phyloP scores from a whole-genome alignment of 2,888 invertebrate species.

The Hydroisotoma schaefferi region DNA sequence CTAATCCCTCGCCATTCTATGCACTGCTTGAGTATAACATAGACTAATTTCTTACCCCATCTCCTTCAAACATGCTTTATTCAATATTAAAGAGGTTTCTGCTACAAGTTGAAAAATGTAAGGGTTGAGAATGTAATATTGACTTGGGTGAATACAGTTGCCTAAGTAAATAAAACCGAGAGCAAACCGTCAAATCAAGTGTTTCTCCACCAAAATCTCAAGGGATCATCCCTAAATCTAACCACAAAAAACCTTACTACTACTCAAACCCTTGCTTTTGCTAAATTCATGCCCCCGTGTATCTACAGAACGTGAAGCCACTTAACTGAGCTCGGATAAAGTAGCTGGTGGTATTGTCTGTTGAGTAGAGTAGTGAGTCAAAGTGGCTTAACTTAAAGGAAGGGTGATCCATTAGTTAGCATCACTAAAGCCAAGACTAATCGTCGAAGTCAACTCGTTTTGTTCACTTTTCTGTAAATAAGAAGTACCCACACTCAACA shows the following conservation, averaged over 20 bases:
- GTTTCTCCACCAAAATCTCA: slow-evolving; percentile 4
- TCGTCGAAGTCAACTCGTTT: slow-evolving; percentile 9
- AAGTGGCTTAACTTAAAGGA: slow-evolving; percentile 3
- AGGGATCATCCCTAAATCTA: slow-evolving; percentile 11
- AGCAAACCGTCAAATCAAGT: slow-evolving; percentile 5
- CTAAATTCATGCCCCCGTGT: slow-evolving; percentile 1
- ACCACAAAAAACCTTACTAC: slow-evolving; percentile 1
- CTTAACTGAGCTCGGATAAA: too few relatives aligned
- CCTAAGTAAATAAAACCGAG: slow-evolving; percentile 7
- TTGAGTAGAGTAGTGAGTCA: not conserved
- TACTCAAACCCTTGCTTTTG: not conserved
- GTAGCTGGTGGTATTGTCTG: not conserved
- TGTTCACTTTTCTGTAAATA: too few relatives aligned
- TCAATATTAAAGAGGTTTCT: not conserved
- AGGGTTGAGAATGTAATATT: not conserved
- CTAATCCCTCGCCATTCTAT: not conserved
- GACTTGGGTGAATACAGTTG: not conserved
- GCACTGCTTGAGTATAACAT: too few relatives aligned
- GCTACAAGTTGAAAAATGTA: not conserved
- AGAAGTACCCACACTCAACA: not conserved
- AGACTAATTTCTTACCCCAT: too few relatives aligned
- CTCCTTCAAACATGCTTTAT: not conserved
- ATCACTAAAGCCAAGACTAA: slow-evolving; percentile 5
- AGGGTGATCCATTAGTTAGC: not conserved
- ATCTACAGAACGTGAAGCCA: too few relatives aligned